Percentiles rank a stretch among this genome's conserved stretches.
These are phyloP conservation scores for Nowickia ferox DNA, from an alignment of 2,888 invertebrate genomes.

Conservation along the genomic window DNA sequence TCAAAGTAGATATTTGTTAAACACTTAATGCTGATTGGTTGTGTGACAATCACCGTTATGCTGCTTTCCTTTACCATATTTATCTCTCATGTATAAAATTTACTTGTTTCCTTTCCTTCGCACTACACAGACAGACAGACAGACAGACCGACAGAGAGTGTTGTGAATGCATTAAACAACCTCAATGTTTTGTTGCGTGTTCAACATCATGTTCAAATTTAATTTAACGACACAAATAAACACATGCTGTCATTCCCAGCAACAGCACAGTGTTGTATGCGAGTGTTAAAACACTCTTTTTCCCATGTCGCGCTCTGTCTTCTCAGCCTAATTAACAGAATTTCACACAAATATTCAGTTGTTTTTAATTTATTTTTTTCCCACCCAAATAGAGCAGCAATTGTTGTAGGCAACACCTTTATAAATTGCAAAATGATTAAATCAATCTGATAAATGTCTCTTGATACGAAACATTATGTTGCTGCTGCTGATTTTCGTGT, in stretches of 20 bases:
- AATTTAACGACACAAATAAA: conserved; percentile 28
- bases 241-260: conserved; percentile 21
- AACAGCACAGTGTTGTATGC: not conserved
- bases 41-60: conserved; percentile 2
- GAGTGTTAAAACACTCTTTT: conserved; percentile 14
- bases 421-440: conserved; percentile 47
- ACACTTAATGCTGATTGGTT: conserved; percentile 35
- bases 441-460: conserved; percentile 44
- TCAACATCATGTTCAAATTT: conserved; percentile 50
- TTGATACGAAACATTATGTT: not conserved
- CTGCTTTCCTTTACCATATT: conserved; percentile 3
- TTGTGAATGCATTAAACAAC: conserved; percentile 31
- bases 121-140: not conserved
- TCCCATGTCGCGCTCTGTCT: conserved; percentile 25
- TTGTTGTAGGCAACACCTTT: conserved; percentile 62
- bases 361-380: conserved; percentile 1
- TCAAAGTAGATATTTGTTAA: conserved; percentile 10
- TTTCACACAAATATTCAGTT: conserved; percentile 7
- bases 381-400: conserved; percentile 19
- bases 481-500: not conserved
- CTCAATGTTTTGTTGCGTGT: conserved; percentile 35
- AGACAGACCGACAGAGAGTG: not conserved
- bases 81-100: conserved; percentile 3
- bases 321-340: conserved; percentile 59
- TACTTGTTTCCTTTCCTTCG: conserved; percentile 28